Percentiles rank a stretch among this genome's conserved stretches.
These are phyloP conservation scores for Mamestra brassicae DNA, from an alignment of 2,888 invertebrate genomes.

Conservation along the genomic window DNA sequence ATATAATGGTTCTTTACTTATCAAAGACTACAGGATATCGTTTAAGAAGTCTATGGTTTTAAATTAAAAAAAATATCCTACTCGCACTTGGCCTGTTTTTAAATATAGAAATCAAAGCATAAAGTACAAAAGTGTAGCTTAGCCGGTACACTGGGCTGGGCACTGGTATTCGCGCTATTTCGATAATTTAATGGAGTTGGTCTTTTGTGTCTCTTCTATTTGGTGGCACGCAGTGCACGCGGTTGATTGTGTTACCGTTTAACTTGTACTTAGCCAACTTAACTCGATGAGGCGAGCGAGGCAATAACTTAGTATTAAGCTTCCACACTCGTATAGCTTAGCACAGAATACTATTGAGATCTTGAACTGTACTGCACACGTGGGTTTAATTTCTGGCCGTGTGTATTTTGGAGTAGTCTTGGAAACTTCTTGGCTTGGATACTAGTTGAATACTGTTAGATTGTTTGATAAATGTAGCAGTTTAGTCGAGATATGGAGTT, in stretches of 20 bases:
- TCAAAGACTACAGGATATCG: too few species aligned
- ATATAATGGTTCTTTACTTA: too few species aligned
- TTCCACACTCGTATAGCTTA: slow-evolving; percentile 30
- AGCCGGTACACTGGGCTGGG: too few species aligned
- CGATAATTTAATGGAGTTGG: neutral
- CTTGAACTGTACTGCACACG: slow-evolving; percentile 8
- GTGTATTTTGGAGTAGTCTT: slow-evolving; percentile 6
- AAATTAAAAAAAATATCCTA: too few species aligned
- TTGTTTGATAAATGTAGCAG: neutral
- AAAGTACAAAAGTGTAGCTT: too few species aligned
- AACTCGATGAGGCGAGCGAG: slow-evolving; percentile 48
- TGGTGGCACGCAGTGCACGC: slow-evolving; percentile 43
- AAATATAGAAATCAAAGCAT: too few species aligned
- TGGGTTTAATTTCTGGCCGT: neutral
- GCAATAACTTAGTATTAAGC: slow-evolving; percentile 59
- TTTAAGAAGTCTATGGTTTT: too few species aligned
- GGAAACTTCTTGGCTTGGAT: neutral
- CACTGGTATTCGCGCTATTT: neutral
- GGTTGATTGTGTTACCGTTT: slow-evolving; percentile 63
- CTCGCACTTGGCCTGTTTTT: too few species aligned
- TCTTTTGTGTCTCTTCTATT: neutral
- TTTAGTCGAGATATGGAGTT: neutral
- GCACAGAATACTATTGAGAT: slow-evolving; percentile 26
- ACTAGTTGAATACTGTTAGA: neutral
- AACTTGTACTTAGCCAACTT: slow-evolving; percentile 65